Conservation (phyloP, 1,140 invertebrate species). For the Bombus superbus region DNA sequence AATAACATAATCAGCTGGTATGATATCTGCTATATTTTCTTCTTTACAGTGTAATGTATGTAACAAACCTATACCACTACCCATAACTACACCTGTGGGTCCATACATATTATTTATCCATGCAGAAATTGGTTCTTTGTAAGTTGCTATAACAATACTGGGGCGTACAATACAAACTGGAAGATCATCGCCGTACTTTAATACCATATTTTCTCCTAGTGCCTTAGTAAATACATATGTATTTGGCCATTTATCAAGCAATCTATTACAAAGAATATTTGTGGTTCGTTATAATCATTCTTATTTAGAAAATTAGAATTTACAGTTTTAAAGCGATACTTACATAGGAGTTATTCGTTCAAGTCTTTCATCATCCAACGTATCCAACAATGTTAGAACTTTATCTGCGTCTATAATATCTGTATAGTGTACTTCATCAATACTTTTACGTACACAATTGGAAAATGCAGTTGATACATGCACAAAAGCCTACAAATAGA, state of each 20-base stretch:
- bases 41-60: slow-evolving; percentile 87
- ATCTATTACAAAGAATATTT: slow-evolving; percentile 74
- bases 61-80: slow-evolving; percentile 89
- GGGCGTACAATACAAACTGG: slow-evolving; percentile 90
- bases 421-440: slow-evolving; percentile 85
- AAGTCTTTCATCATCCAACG: slow-evolving; percentile 77
- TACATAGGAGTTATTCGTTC: slow-evolving; percentile 79
- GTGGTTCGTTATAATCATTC: not conserved
- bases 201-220: slow-evolving; percentile 89
- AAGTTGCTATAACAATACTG: slow-evolving; percentile 90
- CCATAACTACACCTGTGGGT: slow-evolving; percentile 86
- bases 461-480: slow-evolving; percentile 88
- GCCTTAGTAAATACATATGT: slow-evolving; percentile 94
- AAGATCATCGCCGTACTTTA: slow-evolving; percentile 86
- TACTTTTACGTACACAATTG: slow-evolving; percentile 84
- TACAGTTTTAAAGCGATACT: slow-evolving; percentile 47
- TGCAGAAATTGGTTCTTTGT: slow-evolving; percentile 87
- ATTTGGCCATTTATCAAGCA: slow-evolving; percentile 91
- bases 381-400: slow-evolving; percentile 78
- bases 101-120: slow-evolving; percentile 96
- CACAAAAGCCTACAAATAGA: slow-evolving; percentile 71
- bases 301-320: not conserved
- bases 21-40: slow-evolving; percentile 89
- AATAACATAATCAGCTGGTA: slow-evolving; percentile 94
- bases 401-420: slow-evolving; percentile 80